Conservation (phyloP, 2,888 invertebrate species). For the Dolichopus griseipennis region DNA sequence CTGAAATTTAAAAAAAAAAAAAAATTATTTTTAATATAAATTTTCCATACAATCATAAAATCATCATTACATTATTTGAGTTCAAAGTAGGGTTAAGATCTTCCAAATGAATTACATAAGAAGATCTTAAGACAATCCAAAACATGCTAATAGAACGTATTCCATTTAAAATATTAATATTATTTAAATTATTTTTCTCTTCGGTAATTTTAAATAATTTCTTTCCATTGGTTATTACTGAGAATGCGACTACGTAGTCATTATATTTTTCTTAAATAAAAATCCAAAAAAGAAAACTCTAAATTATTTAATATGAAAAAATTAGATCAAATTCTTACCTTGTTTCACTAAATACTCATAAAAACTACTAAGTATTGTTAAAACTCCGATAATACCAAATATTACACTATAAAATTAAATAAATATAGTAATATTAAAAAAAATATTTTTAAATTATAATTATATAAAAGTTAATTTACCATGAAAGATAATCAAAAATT, state of each 20-base stretch:
- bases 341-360: neutral
- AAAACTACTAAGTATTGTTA: neutral
- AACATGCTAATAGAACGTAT: constrained; percentile 32
- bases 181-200: constrained; percentile 20
- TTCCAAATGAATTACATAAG: neutral
- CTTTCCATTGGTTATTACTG: constrained; percentile 30
- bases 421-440: too few relatives aligned
- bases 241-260: constrained; percentile 25
- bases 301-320: too few relatives aligned
- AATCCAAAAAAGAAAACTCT: too few relatives aligned
- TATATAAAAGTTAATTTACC: constrained; percentile 29
- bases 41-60: too few relatives aligned
- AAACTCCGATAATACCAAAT: neutral
- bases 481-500: constrained; percentile 36
- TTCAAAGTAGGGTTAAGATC: too few relatives aligned
- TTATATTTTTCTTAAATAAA: neutral
- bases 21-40: neutral
- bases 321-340: too few relatives aligned
- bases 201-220: constrained; percentile 25
- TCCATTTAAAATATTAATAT: constrained; percentile 33
- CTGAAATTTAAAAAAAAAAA: constrained; percentile 8
- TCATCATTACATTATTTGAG: too few relatives aligned
- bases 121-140: constrained; percentile 36
- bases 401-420: neutral
- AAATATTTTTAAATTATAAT: too few relatives aligned